Evolutionary conservation across 2,797 vertebrate species (phyloP).

Genomic region (Notolabrus celidotus): DNA sequence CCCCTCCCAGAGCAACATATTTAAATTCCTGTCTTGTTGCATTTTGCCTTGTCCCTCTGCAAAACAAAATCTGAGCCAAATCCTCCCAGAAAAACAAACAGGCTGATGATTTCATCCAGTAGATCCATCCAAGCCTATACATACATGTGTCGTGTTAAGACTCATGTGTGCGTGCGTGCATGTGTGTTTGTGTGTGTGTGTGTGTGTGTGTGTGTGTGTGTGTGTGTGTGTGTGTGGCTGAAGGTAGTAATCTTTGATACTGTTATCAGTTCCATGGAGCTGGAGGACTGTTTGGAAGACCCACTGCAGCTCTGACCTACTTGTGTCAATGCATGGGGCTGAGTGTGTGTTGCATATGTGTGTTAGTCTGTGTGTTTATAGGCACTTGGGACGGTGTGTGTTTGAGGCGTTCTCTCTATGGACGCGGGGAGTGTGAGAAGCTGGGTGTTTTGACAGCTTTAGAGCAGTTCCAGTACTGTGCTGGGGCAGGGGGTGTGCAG

Average conservation of each 20-base stretch:
- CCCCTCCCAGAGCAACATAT: constrained; percentile 33
- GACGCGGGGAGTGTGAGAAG: constrained; percentile 78
- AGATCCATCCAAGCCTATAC: neutral
- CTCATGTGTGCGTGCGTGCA: constrained; percentile 8
- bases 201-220: constrained; percentile 12
- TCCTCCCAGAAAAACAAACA: neutral
- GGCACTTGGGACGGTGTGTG: constrained; percentile 52
- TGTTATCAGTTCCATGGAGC: constrained; percentile 71
- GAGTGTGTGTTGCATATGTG: constrained; percentile 47
- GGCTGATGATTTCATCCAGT: constrained; percentile 26
- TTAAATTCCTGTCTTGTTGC: constrained; percentile 12
- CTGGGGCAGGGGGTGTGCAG: constrained; percentile 62
- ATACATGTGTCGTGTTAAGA: constrained; percentile 18
- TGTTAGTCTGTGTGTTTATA: constrained; percentile 33
- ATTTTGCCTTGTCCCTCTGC: constrained; percentile 17
- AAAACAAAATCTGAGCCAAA: constrained; percentile 30
- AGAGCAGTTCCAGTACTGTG: constrained; percentile 71
- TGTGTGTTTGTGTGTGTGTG: constrained; percentile 23
- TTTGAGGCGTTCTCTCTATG: constrained; percentile 65
- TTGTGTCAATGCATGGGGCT: constrained; percentile 71
- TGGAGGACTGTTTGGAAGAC: constrained; percentile 74
- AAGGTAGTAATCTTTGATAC: constrained; percentile 77
- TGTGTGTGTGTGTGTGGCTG: constrained; percentile 24
- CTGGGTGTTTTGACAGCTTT: constrained; percentile 85
- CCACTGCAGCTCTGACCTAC: constrained; percentile 84